These are phyloP conservation scores for Styela clava DNA, from an alignment of 23 tunicate species.

Conservation along the genomic window DNA sequence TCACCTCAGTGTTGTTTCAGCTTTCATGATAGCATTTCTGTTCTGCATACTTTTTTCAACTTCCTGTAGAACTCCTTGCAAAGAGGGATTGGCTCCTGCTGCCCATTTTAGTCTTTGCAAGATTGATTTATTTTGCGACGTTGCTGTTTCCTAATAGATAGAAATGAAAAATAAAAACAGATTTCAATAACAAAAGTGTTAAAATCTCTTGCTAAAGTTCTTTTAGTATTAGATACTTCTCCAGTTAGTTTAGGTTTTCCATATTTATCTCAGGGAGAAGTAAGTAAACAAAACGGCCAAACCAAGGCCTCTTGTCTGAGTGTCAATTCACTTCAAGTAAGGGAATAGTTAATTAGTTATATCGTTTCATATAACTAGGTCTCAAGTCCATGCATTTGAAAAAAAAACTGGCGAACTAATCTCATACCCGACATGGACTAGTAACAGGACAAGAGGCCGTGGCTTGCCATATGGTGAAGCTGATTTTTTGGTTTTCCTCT, in stretches of 20 bases:
- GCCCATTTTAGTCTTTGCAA: constrained; percentile 92
- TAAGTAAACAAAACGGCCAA: too few relatives aligned
- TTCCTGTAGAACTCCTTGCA: constrained; percentile 66
- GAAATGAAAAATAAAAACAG: not conserved
- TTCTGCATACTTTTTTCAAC: constrained; percentile 64
- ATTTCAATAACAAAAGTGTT: not conserved
- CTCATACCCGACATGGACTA: too few relatives aligned
- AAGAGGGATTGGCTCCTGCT: constrained; percentile 86
- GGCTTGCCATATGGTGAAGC: too few relatives aligned
- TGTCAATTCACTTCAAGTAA: too few relatives aligned
- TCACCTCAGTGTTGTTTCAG: constrained; percentile 61
- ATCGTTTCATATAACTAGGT: too few relatives aligned
- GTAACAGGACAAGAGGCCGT: too few relatives aligned
- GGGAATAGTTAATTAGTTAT: too few relatives aligned
- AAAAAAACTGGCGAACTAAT: too few relatives aligned
- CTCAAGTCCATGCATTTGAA: too few relatives aligned
- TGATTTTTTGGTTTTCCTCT: too few relatives aligned
- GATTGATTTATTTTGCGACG: constrained; percentile 59
- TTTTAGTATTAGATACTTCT: not conserved
- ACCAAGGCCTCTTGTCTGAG: too few relatives aligned
- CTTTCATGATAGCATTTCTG: constrained; percentile 36
- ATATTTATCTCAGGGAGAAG: too few relatives aligned
- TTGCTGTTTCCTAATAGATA: constrained; percentile 58
- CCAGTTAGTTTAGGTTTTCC: not conserved
- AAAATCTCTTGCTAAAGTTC: not conserved